Evolutionary conservation across 2,888 invertebrate species (phyloP).

Genomic region (Crocallis elinguaria): DNA sequence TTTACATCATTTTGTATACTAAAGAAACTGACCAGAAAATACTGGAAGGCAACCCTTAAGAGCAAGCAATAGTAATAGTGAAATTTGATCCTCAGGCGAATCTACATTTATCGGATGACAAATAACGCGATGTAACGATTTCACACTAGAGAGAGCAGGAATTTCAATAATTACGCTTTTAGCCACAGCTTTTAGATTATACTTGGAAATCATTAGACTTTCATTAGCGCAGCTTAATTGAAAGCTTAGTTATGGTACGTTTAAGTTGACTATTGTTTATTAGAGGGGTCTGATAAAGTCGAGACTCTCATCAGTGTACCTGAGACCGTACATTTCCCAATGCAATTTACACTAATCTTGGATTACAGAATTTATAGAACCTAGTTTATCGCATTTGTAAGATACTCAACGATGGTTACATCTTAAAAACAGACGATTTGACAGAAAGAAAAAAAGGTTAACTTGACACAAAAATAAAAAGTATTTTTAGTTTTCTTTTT

Average conservation of each 20-base stretch:
- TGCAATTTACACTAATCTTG: too few relatives aligned
- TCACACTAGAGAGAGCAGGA: constrained; percentile 28
- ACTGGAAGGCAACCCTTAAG: neutral
- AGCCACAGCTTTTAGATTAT: constrained; percentile 31
- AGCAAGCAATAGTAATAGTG: neutral
- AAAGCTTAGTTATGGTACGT: constrained; percentile 34
- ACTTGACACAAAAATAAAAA: too few relatives aligned
- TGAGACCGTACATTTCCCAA: too few relatives aligned
- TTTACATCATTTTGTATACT: too few relatives aligned
- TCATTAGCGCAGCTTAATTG: constrained; percentile 35
- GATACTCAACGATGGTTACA: too few relatives aligned
- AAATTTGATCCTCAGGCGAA: constrained; percentile 15
- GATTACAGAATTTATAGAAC: too few relatives aligned
- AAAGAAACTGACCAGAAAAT: neutral
- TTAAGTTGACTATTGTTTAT: constrained; percentile 7
- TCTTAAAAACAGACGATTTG: too few relatives aligned
- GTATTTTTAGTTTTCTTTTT: too few relatives aligned
- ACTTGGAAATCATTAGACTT: constrained; percentile 29
- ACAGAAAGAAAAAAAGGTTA: too few relatives aligned
- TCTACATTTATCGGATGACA: constrained; percentile 12
- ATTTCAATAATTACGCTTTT: constrained; percentile 32
- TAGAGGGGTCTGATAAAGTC: too few relatives aligned
- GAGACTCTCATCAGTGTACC: constrained; percentile 7
- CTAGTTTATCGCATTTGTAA: too few relatives aligned
- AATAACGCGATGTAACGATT: constrained; percentile 20